Evolutionary conservation across 53 echinoderm and acorn worm species (phyloP), one percentile per base, ranked within the genome.

Genomic region (Hippasteria phrygiana): DNA sequence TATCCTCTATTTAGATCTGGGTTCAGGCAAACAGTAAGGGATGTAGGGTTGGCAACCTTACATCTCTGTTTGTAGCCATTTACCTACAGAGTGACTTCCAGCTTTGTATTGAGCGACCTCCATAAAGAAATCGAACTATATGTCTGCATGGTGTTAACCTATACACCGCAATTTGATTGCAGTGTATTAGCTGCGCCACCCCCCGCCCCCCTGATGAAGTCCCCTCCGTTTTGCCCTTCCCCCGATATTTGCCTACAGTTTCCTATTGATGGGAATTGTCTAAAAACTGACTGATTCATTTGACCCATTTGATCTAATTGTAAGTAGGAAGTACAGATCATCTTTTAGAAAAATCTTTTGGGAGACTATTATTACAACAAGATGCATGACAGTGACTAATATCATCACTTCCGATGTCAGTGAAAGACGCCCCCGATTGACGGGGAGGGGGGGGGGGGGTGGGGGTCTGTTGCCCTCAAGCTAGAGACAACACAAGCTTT

Each of bases 381-480:
- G 45, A 32, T 36, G 55, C 54, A 38, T 55, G 37, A 78, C 78
- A 78, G 31, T 78, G 78, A 78, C 78, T 78, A 51, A 78, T 78
- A 26, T 62, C 39, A 78, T 13, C 78, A n/a, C 48, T 78, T 78
- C 78, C 78, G 62, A 78, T 55, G 36, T 48, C 0, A 32, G 35
- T 34, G n/a, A 32, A 18, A 59, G 41, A 55, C 76, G 54, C 38
- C 36, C 38, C 4, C 46, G 11, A 18, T 51, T 73, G 28, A 28
- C 72, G 29, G 67, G 67, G 67, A 33, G 34, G 9, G 47, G 47
- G 7, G 6, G 47, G 47, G 47, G 47, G 47, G 47, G 6, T 47
- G 6, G 47, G 47, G n/a, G n/a, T n/a, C n/a, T n/a, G n/a, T 59
- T n/a, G n/a, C 59, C 16, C 59, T 26, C 59, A 20, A 36, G 36